Percentiles rank a stretch among this genome's conserved stretches.
Conservation (phyloP, 2,797 vertebrate species). For the Rhinoraja longicauda region DNA sequence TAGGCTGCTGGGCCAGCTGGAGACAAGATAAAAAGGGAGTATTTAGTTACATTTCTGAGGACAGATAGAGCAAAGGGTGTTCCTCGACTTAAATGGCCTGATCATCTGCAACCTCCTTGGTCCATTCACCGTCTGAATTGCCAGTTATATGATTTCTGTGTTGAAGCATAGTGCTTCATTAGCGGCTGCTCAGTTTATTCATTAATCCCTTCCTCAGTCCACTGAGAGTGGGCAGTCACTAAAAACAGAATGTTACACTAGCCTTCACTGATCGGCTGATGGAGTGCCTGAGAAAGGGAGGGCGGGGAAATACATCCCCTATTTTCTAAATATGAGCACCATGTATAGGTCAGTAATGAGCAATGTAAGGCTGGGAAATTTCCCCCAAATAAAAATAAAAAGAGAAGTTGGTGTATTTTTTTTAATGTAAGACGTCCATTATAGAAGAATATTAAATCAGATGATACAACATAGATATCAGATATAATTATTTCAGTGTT, state of each 20-base stretch:
- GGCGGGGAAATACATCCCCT: not conserved
- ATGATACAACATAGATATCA: not conserved
- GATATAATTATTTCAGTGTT: not conserved
- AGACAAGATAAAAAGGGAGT: not conserved
- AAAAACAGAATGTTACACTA: not conserved
- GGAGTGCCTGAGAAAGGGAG: not conserved
- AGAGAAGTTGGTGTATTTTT: not conserved
- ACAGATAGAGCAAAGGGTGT: not conserved
- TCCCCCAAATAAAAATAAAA: not conserved
- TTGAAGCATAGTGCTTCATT: not conserved
- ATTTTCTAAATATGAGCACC: not conserved
- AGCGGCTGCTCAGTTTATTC: not conserved
- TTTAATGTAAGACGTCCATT: not conserved
- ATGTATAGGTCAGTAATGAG: not conserved
- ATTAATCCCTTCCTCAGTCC: not conserved
- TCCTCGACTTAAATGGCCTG: not conserved
- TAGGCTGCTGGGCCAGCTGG: not conserved
- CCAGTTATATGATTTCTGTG: not conserved
- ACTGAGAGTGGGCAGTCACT: not conserved
- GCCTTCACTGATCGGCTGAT: not conserved
- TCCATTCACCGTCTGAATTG: not conserved
- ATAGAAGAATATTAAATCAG: not conserved
- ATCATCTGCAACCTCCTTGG: not conserved
- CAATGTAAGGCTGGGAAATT: not conserved
- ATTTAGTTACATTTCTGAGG: not conserved